Evolutionary conservation across 1,140 invertebrate species (phyloP).

Genomic region (Carposina sasakii): DNA sequence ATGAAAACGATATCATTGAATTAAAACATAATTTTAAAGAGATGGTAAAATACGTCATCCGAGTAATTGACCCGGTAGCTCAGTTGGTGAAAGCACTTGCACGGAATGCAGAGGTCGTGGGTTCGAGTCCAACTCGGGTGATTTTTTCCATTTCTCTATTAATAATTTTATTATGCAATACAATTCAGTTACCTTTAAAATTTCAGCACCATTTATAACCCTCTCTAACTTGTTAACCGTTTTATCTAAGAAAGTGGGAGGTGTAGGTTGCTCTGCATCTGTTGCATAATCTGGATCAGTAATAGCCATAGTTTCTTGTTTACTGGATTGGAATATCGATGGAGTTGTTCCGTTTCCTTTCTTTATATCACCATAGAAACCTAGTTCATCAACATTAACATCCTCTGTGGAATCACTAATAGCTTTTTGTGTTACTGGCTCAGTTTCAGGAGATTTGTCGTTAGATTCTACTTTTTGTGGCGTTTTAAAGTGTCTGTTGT

Average conservation of each 20-base stretch:
- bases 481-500: conserved; percentile 30
- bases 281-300: no score
- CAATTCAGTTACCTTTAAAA: conserved; percentile 37
- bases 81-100: no score
- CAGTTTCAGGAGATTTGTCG: background rate
- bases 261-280: conserved; percentile 4
- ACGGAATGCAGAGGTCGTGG: no score
- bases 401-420: conserved; percentile 27
- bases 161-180: conserved; percentile 2
- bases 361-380: conserved; percentile 26
- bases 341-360: no score
- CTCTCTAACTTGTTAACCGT: conserved; percentile 37
- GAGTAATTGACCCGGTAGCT: no score
- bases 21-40: no score
- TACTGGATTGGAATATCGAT: no score
- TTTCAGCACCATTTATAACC: conserved; percentile 43
- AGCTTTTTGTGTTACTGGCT: conserved; percentile 11
- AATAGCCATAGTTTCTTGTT: no score
- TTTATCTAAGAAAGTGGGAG: conserved; percentile 34
- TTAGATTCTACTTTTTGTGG: conserved; percentile 7
- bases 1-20: no score
- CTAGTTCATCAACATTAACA: conserved; percentile 22
- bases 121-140: no score
- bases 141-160: conserved; percentile 1
- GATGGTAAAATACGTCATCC: no score